Evolutionary conservation across 2,797 vertebrate genomes (phyloP), one percentile per base, ranked within the genome.

Genomic region (Tachyglossus aculeatus): DNA sequence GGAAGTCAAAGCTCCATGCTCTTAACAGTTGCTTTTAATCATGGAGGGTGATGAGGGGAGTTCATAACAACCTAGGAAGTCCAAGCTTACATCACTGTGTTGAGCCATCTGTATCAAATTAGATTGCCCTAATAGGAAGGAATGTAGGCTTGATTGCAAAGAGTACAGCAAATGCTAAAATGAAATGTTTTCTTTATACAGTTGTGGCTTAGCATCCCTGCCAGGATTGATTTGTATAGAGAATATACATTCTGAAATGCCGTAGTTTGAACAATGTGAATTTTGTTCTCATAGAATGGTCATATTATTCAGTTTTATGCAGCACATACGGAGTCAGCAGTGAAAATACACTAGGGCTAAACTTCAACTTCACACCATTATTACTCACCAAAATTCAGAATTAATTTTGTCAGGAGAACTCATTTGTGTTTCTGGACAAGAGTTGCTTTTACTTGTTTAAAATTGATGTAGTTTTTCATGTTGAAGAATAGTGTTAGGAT

Each of bases 91-190:
- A 70, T 66, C 22, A 44, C 21, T 39, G 43, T 0, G 0, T 57
- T 69, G 56, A 0, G 18, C 70, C 86, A 87, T 77, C 74, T 86
- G 82, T 60, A 76, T 80, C 56, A 79, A 84, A 78, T 85, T 84
- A 81, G 25, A 34, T 47, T 45, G 38, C 67, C 62, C 58, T 76
- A 68, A 66, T 63, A 75, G 77, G 60, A 85, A 80, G 68, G 50
- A 64, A 81, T 82, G 77, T 57, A 75, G 79, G 51, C 74, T 64
- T 80, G 78, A 69, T 76, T 78, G 47, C 52, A 64, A 86, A 56
- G 11, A n/a, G 63, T 63, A 37, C 33, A 60, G 69, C 80, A 66
- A 58, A 9, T 4, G 4, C 29, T 4, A 21, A 14, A 7, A n/a
- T 24, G 12, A 43, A 41, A 14, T 25, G 5, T 22, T 31, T 39